Evolutionary conservation across 2,797 vertebrate species (phyloP), one percentile per base, ranked within the genome.

Genomic region (Hemitrygon akajei): DNA sequence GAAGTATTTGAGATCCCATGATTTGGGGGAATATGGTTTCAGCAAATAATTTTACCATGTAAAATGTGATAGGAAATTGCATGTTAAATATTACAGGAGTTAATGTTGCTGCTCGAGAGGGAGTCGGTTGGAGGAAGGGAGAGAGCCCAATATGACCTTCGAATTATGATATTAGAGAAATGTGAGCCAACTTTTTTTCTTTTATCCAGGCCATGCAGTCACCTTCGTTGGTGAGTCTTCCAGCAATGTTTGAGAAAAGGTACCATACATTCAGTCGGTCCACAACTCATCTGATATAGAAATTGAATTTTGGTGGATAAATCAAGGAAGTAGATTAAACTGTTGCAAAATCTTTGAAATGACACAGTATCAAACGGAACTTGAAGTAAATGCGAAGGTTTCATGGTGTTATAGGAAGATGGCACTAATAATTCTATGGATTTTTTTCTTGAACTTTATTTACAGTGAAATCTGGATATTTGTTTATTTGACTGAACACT

Each of bases 211-310:
- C 96, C 11, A 94, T 96, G 91, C 97, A 97, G 93, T 99, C 98
- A 77, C 98, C 98, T 16, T 99, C 98, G 93, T 97, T 99, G 97
- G 95, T 99, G 96, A 98, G 96, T 94, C 97, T 99, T 94, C 96
- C 97, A 0, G 97, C 98, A 12, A 95, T 97, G 95, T 99, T 99
- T 96, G 98, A 99, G 95, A 98, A 96, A 94, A 98, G 98, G 96
- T 99, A 98, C 96, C 98, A 98, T 95, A 99, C 98, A 0, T 97
- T 99, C 95, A 99, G 98, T 95, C 97, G 98, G 94, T 99, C 99
- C 14, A 98, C 97, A 94, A 99, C 98, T 93, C 98, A 99, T 95
- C 97, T 99, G 94, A 96, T 98, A 96, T 99, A 97, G 99, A 94
- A 80, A 34, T 2, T 10, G 73, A 25, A 75, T 40, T 58, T 58